phyloP scores from a whole-genome alignment of 2,797 vertebrate genomes.

The Leptatherina wallacei region DNA sequence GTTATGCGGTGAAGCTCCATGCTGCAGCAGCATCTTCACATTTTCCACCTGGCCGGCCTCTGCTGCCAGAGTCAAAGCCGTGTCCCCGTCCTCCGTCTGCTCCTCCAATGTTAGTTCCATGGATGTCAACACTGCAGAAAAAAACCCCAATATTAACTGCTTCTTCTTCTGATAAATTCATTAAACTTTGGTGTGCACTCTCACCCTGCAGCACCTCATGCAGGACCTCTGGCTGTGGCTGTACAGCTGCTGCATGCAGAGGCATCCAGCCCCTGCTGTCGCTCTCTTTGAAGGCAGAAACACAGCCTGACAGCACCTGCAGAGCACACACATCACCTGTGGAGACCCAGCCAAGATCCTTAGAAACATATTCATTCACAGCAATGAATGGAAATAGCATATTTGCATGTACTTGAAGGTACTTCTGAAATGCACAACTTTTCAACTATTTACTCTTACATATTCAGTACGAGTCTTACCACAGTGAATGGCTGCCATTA shows the following conservation, averaged over 20 bases:
- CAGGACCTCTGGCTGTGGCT: conserved; percentile 79
- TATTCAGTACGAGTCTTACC: conserved; percentile 68
- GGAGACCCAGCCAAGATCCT: conserved; percentile 21
- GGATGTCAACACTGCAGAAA: conserved; percentile 63
- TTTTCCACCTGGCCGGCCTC: conserved; percentile 82
- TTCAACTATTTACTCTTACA: background rate
- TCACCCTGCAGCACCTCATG: conserved; percentile 85
- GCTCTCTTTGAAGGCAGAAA: conserved; percentile 83
- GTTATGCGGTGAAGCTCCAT: conserved; percentile 85
- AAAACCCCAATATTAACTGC: background rate
- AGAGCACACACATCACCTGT: conserved; percentile 84
- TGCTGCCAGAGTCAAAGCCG: conserved; percentile 84
- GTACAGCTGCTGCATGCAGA: conserved; percentile 84
- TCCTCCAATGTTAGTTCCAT: conserved; percentile 85
- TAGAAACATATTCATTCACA: background rate
- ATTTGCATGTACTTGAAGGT: background rate
- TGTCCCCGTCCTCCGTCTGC: conserved; percentile 86
- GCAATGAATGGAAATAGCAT: background rate
- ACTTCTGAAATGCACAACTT: background rate
- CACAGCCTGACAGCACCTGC: conserved; percentile 77
- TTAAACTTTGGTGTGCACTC: background rate
- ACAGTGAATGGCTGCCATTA: conserved; percentile 84
- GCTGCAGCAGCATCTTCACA: conserved; percentile 81
- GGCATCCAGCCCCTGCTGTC: conserved; percentile 87
- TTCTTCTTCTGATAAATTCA: background rate